Evolutionary conservation across 2,888 invertebrate species (phyloP), one percentile per base, ranked within the genome.

Genomic region (Acrobeloides nanus): DNA sequence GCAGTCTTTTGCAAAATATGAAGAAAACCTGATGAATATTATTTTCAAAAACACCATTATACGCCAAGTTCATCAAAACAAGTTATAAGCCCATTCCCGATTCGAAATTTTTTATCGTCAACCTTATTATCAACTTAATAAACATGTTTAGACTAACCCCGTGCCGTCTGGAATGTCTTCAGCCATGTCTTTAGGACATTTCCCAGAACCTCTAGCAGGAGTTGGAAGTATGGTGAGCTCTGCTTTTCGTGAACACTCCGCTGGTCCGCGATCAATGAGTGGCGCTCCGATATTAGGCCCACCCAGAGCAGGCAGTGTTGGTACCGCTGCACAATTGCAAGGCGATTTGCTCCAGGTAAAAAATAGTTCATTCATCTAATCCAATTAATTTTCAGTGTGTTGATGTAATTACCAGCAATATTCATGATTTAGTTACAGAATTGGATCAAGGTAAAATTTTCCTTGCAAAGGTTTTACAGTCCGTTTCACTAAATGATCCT

Each of bases 401-500:
- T 35, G 93, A 93, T 78, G 90, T 89, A 24, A 92, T 95, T 63
- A 92, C 93, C 53, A 88, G 88, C 77, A 93, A 93, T 54, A 93
- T 95, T 90, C 89, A 90, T 27, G 88, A 89, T 23, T 82, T 95
- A 64, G 93, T 95, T 64, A 82, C 88, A 76, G 93, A 95, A 80
- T 82, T 93, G 45, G 90, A 58, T 25, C 55, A 53, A 18, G 54
- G 56, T 44, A 32, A 32, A 2, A 18, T 39, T 40, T 39, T n/a
- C n/a, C n/a, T n/a, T n/a, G n/a, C n/a, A n/a, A n/a, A n/a, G n/a
- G n/a, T n/a, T n/a, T n/a, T n/a, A n/a, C n/a, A n/a, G n/a, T n/a
- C n/a, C n/a, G n/a, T n/a, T n/a, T n/a, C n/a, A n/a, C n/a, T n/a
- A n/a, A n/a, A n/a, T n/a, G n/a, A n/a, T n/a, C n/a, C n/a, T n/a